These are phyloP conservation scores for Chaetorhynchus papuensis DNA, from an alignment of 2,113 vertebrate genomes.

Conservation along the genomic window DNA sequence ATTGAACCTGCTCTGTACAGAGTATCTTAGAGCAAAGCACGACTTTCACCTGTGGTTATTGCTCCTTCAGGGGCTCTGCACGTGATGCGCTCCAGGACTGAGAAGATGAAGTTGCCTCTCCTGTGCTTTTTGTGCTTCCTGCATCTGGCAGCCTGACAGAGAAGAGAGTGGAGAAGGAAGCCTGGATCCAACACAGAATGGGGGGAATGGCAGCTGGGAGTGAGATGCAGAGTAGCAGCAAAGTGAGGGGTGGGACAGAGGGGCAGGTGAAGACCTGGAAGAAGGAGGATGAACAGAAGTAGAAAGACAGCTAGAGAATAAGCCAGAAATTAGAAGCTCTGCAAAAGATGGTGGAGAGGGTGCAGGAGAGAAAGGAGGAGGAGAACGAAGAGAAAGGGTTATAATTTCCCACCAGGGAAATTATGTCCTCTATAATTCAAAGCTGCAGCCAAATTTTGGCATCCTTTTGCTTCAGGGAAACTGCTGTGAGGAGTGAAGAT, in stretches of 20 bases:
- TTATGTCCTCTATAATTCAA: background rate
- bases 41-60: background rate
- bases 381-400: background rate
- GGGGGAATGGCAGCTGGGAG: background rate
- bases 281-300: background rate
- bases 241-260: background rate
- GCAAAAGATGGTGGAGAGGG: background rate
- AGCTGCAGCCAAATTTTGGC: background rate
- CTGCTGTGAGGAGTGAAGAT: background rate
- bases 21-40: background rate
- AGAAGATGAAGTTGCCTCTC: background rate
- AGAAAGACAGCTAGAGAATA: background rate
- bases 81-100: accelerated
- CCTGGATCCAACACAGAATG: background rate
- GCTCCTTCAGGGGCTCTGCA: background rate
- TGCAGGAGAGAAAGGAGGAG: background rate
- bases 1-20: background rate
- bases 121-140: background rate
- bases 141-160: background rate
- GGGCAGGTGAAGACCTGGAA: background rate
- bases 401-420: background rate
- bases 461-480: background rate
- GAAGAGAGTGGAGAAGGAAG: background rate
- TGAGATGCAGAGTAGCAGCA: background rate
- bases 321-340: background rate